Evolutionary conservation across 2,113 vertebrate genomes (phyloP), one percentile per base, ranked within the genome.

Genomic region (Embiotoca jacksoni): DNA sequence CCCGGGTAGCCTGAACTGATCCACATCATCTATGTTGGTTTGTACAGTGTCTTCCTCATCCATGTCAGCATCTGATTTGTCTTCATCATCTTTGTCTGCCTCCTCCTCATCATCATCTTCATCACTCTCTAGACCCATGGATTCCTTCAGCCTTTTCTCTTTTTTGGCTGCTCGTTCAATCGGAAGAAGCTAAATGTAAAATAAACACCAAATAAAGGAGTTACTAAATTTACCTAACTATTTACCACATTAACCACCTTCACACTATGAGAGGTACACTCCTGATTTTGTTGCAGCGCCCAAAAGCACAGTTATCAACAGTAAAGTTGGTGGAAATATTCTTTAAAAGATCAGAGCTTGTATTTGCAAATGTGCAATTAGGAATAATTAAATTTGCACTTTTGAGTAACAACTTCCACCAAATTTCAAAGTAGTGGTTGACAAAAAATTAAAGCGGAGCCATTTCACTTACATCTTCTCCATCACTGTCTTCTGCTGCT

Each of bases 141-240:
- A 64, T 64, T 88, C 65, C 67, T 93, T 76, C 61, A 78, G 65
- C 64, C 96, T 96, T 85, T 96, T 95, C 72, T 94, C 96, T 89
- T 84, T 95, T 84, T 92, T 92, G 30, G 97, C 96, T 58, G 96
- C 97, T 86, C 92, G 95, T 76, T 99, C 98, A 74, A 99, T 99
- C 30, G 98, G 98, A 83, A 99, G 94, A 88, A 99, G 91, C 98
- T 99, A 73, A 60, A 90, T 0, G 79, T 11, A 59, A 10, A 87
- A 72, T 1, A 46, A 56, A 41, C 4, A 44, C 36, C 3, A 0
- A 11, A 57, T 3, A 47, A 3, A 50, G 39, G 0, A 15, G 3
- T 55, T 13, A 55, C 1, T 37, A 16, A 23, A 5, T 23, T 23
- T 23, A 23, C 23, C 23, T 23, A 23, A 23, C 23, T 23, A 23